These are phyloP conservation scores for Conger conger DNA, from an alignment of 2,113 vertebrate genomes.

Conservation along the genomic window DNA sequence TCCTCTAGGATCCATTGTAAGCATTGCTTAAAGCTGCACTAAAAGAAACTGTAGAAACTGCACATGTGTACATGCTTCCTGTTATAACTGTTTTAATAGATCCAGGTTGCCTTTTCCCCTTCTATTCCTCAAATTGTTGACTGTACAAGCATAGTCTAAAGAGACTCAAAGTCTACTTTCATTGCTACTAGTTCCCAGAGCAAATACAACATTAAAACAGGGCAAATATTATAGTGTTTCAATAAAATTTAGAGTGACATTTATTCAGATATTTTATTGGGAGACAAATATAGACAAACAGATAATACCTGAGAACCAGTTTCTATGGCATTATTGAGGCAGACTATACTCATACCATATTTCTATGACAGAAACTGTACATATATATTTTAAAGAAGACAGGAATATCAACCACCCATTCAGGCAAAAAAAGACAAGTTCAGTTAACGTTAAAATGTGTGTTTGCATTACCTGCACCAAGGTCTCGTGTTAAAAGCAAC, in stretches of 20 bases:
- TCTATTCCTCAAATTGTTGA: conserved; percentile 56
- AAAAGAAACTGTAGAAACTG: conserved; percentile 51
- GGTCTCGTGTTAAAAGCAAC: neutral
- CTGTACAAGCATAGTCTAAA: conserved; percentile 55
- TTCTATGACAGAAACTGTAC: neutral
- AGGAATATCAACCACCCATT: neutral
- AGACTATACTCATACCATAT: neutral
- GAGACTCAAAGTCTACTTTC: conserved; percentile 38
- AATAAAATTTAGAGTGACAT: no score
- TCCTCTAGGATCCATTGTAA: conserved; percentile 13
- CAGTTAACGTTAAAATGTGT: neutral
- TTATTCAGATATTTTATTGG: neutral
- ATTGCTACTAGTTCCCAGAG: conserved; percentile 47
- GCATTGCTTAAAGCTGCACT: conserved; percentile 16
- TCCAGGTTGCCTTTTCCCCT: conserved; percentile 33
- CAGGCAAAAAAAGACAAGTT: neutral
- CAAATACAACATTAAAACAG: conserved; percentile 54
- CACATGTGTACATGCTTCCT: conserved; percentile 56
- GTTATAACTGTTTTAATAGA: conserved; percentile 50
- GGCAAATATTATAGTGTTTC: no score
- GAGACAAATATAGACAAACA: neutral
- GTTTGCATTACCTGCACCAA: neutral
- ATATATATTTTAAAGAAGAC: neutral
- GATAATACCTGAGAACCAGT: neutral
- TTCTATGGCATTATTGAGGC: neutral